Evolutionary conservation across 2,888 invertebrate genomes (phyloP).

Genomic region (Dryomyza anilis): DNA sequence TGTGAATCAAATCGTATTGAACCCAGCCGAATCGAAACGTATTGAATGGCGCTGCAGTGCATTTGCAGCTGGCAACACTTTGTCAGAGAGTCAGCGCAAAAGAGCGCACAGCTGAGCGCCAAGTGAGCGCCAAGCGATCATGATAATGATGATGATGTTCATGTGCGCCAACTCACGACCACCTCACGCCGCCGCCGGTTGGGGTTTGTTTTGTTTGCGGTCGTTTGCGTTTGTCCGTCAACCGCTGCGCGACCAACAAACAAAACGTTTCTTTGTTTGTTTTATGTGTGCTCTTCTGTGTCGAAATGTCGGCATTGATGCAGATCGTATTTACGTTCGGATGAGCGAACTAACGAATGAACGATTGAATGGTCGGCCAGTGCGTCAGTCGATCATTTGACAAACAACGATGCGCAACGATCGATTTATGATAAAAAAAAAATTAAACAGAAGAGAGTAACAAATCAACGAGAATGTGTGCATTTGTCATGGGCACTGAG

Average conservation of each 20-base stretch:
- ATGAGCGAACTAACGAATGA: no score
- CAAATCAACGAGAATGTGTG: background rate
- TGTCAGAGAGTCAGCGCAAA: conserved; percentile 21
- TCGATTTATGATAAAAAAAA: no score
- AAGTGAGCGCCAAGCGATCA: background rate
- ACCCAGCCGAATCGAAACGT: conserved; percentile 35
- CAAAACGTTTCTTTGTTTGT: conserved; percentile 6
- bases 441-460: background rate
- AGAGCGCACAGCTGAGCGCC: background rate
- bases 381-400: conserved; percentile 4
- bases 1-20: conserved; percentile 41
- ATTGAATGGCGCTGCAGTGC: conserved; percentile 32
- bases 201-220: conserved; percentile 1
- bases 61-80: conserved; percentile 38
- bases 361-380: background rate
- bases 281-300: background rate
- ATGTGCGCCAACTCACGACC: conserved; percentile 35
- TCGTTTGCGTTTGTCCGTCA: conserved; percentile 28
- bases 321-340: no score
- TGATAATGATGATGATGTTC: no score
- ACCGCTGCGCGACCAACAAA: background rate
- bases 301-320: no score
- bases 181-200: conserved; percentile 4
- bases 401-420: conserved; percentile 10
- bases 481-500: background rate